These are phyloP conservation scores for Sinocyclocheilus grahami DNA, from an alignment of 2,113 vertebrate species.

Conservation along the genomic window DNA sequence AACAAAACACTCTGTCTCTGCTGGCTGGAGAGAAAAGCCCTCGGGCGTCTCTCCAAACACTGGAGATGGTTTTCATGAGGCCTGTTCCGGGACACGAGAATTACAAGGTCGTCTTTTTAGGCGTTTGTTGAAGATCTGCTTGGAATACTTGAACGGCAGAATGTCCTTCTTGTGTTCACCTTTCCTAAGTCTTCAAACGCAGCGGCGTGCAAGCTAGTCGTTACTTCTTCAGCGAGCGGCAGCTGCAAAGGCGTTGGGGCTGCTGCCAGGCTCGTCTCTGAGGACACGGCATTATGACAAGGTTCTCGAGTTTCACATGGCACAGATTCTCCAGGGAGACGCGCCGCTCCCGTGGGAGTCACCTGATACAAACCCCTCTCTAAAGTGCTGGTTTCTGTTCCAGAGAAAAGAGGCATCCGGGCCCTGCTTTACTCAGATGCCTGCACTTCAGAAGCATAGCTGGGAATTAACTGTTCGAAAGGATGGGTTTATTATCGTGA, in stretches of 20 bases:
- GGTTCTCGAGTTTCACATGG: conserved; percentile 10
- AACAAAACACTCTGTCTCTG: conserved; percentile 2
- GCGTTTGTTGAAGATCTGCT: background rate
- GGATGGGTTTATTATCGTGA: background rate
- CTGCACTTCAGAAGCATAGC: background rate
- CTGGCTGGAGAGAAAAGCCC: conserved; percentile 25
- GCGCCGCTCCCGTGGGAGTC: background rate
- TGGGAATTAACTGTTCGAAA: background rate
- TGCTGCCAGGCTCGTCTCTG: background rate
- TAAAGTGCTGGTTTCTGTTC: background rate
- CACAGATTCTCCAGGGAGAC: conserved; percentile 30
- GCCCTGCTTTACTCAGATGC: conserved; percentile 11
- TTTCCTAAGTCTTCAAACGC: conserved; percentile 5
- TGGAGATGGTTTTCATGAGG: conserved; percentile 18
- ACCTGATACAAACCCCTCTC: conserved; percentile 14
- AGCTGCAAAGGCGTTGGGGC: conserved; percentile 8
- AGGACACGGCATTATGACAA: conserved; percentile 8
- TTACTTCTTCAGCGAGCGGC: background rate
- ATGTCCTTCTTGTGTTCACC: conserved; percentile 5
- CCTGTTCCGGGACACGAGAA: background rate
- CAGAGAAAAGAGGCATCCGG: background rate
- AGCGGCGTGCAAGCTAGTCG: background rate
- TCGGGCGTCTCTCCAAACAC: conserved; percentile 13
- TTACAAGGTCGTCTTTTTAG: background rate
- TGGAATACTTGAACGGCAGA: conserved; percentile 6